These are phyloP conservation scores for Molothrus aeneus DNA, from an alignment of 2,797 vertebrate genomes.

Conservation along the genomic window DNA sequence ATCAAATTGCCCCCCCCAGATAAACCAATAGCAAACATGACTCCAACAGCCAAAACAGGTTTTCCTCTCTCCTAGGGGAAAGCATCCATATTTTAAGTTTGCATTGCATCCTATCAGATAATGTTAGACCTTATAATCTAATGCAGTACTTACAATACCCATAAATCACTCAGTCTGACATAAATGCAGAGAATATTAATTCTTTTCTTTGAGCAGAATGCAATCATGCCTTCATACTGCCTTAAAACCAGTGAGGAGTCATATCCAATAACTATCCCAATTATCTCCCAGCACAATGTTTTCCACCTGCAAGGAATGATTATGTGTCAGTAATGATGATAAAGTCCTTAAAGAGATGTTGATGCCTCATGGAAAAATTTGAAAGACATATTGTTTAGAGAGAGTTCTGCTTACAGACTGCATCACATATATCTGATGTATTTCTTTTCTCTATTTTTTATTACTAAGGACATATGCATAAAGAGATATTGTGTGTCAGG, in stretches of 20 bases:
- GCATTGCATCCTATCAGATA: slow-evolving; percentile 46
- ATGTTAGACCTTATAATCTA: slow-evolving; percentile 42
- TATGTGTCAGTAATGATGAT: slow-evolving; percentile 68
- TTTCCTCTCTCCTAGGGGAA: background rate
- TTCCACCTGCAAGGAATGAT: slow-evolving; percentile 73
- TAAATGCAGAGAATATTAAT: slow-evolving; percentile 66
- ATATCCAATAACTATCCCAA: slow-evolving; percentile 74
- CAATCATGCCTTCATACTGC: slow-evolving; percentile 66
- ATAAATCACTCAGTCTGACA: slow-evolving; percentile 73
- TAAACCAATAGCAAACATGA: slow-evolving; percentile 35
- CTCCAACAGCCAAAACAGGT: background rate
- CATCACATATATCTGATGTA: slow-evolving; percentile 28
- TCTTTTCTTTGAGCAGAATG: slow-evolving; percentile 70
- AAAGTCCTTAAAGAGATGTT: slow-evolving; percentile 69
- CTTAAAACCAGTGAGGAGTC: slow-evolving; percentile 70
- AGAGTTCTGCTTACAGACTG: slow-evolving; percentile 43
- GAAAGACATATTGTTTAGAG: slow-evolving; percentile 54
- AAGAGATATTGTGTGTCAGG: slow-evolving; percentile 22
- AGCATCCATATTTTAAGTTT: slow-evolving; percentile 33
- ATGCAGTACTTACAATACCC: slow-evolving; percentile 54
- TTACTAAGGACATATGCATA: slow-evolving; percentile 59
- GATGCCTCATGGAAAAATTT: slow-evolving; percentile 56
- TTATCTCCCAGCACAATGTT: slow-evolving; percentile 72
- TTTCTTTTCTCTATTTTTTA: slow-evolving; percentile 57
- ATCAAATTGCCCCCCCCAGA: background rate